A percentile compares a stretch with the other conserved stretches of the same genome.
These are phyloP conservation scores for Heliothis virescens DNA, from an alignment of 1,140 invertebrate genomes.

Conservation along the genomic window DNA sequence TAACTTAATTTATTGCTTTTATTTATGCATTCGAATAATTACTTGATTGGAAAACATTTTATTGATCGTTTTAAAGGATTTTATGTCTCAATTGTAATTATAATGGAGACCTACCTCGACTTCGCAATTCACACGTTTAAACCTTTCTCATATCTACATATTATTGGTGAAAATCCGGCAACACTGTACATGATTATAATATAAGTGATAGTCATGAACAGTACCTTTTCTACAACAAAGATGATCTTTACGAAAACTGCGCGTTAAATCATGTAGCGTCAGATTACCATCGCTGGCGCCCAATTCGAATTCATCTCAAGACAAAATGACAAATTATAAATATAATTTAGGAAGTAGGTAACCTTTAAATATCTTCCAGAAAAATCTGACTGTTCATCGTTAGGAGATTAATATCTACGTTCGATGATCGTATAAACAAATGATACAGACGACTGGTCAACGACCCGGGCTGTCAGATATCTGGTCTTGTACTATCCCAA, in stretches of 20 bases:
- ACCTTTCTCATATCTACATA: too few relatives aligned
- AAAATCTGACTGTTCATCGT: constrained; percentile 78
- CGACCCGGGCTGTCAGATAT: constrained; percentile 72
- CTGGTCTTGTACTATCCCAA: constrained; percentile 63
- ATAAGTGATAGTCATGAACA: too few relatives aligned
- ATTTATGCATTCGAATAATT: constrained; percentile 37
- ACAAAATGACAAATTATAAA: constrained; percentile 69
- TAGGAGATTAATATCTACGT: constrained; percentile 77
- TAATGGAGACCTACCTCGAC: background rate
- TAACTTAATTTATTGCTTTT: constrained; percentile 21
- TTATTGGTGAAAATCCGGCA: too few relatives aligned
- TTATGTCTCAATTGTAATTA: constrained; percentile 39
- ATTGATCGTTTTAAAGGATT: background rate
- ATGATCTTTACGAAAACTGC: constrained; percentile 21
- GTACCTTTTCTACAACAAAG: background rate
- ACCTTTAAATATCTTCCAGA: constrained; percentile 69
- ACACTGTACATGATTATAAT: too few relatives aligned
- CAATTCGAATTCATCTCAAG: constrained; percentile 40
- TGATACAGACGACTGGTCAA: constrained; percentile 73
- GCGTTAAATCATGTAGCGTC: constrained; percentile 16
- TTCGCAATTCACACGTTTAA: too few relatives aligned
- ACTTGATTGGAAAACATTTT: constrained; percentile 33
- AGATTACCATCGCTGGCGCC: constrained; percentile 33
- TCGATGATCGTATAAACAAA: constrained; percentile 82
- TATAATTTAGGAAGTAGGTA: constrained; percentile 68